Percentiles rank a stretch among this genome's conserved stretches.
These are phyloP conservation scores for Drosophila melanocephala DNA, from an alignment of 2,888 invertebrate species.

Conservation along the genomic window DNA sequence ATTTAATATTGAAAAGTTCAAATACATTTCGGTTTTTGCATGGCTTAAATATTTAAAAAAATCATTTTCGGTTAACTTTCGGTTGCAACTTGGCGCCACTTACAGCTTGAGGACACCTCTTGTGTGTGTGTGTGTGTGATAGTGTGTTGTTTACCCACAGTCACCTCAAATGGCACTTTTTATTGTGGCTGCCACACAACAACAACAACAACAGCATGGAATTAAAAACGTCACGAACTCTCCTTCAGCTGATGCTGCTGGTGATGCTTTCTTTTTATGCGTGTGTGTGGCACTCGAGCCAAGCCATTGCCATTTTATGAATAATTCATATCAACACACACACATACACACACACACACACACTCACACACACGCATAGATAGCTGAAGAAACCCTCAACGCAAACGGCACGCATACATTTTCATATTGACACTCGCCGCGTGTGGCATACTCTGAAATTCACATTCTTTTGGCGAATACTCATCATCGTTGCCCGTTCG, in stretches of 20 bases:
- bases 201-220: conserved; percentile 1
- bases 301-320: conserved; percentile 79
- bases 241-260: conserved; percentile 24
- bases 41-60: neutral
- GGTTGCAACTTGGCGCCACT: conserved; percentile 1
- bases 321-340: conserved; percentile 71
- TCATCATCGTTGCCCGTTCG: conserved; percentile 58
- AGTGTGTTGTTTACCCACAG: conserved; percentile 29
- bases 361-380: neutral
- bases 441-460: conserved; percentile 35
- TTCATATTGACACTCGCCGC: conserved; percentile 74
- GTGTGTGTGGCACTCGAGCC: conserved; percentile 38
- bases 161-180: conserved; percentile 36
- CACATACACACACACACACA: conserved; percentile 14
- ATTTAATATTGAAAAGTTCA: neutral
- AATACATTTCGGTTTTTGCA: neutral
- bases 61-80: neutral
- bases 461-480: conserved; percentile 61
- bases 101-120: conserved; percentile 39
- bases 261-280: conserved; percentile 38
- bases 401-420: conserved; percentile 68
- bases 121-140: conserved; percentile 36
- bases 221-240: conserved; percentile 58
- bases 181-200: conserved; percentile 20
- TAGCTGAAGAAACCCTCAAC: conserved; percentile 19